A percentile compares a stretch with the other conserved stretches of the same genome.
phyloP scores from a whole-genome alignment of 2,797 vertebrate species.

The Melanotaenia boesemani region DNA sequence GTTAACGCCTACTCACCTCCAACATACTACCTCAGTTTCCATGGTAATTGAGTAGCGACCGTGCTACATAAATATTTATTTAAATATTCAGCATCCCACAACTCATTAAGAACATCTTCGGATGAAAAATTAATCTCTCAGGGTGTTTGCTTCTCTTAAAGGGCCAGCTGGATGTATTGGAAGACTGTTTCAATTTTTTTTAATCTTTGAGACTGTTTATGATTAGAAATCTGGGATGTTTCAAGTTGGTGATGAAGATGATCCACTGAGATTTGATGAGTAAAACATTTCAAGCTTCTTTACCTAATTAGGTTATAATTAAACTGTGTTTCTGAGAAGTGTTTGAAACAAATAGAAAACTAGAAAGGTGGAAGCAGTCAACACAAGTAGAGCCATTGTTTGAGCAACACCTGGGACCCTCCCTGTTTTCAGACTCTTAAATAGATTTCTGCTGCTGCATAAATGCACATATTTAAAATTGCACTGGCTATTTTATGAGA shows the following conservation, averaged over 20 bases:
- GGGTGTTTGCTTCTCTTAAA: constrained; percentile 53
- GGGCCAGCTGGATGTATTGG: constrained; percentile 1
- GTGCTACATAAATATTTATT: constrained; percentile 75
- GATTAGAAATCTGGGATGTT: constrained; percentile 19
- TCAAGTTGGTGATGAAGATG: not conserved
- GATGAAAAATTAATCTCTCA: constrained; percentile 43
- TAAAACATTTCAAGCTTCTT: not conserved
- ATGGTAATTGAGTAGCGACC: constrained; percentile 76
- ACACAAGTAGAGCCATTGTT: too few species aligned
- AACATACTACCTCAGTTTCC: constrained; percentile 79
- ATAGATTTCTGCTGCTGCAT: not conserved
- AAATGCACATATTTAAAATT: not conserved
- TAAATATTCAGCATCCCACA: constrained; percentile 63
- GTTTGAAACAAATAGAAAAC: not conserved
- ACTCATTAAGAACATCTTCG: constrained; percentile 75
- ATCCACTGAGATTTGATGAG: not conserved
- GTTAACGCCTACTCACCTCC: constrained; percentile 78
- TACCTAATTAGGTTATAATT: not conserved
- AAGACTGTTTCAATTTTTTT: too few species aligned
- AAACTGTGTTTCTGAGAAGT: not conserved
- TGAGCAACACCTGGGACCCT: too few species aligned
- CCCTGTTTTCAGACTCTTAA: not conserved
- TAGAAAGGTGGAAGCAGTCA: not conserved
- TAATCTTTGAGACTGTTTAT: not conserved
- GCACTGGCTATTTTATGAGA: constrained; percentile 3